A percentile compares a stretch with the other conserved stretches of the same genome.
These are phyloP conservation scores for Myripristis murdjan DNA, from an alignment of 2,797 vertebrate species.

Conservation along the genomic window DNA sequence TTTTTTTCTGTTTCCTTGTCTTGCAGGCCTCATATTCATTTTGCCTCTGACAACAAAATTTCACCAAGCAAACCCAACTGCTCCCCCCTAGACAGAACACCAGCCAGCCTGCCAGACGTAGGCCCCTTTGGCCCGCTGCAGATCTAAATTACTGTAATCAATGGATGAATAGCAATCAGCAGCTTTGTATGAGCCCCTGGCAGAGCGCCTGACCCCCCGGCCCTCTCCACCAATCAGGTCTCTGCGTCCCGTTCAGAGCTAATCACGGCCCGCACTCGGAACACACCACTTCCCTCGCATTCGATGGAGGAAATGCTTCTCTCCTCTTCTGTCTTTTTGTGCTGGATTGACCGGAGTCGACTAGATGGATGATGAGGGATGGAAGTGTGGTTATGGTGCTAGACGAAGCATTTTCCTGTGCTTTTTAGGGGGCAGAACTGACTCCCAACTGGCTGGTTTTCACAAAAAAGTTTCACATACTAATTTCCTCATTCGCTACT, in stretches of 20 bases:
- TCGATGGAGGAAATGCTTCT: constrained; percentile 68
- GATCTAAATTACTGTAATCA: constrained; percentile 85
- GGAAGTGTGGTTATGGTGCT: constrained; percentile 6
- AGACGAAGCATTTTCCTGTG: constrained; percentile 55
- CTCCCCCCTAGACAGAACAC: constrained; percentile 26
- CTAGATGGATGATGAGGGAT: constrained; percentile 50
- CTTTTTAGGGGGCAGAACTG: constrained; percentile 29
- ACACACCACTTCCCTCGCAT: constrained; percentile 66
- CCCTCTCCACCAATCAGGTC: constrained; percentile 75
- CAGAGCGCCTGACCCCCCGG: constrained; percentile 71
- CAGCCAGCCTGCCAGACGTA: constrained; percentile 58
- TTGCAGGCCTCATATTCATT: constrained; percentile 40
- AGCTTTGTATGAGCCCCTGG: constrained; percentile 75
- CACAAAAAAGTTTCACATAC: constrained; percentile 35
- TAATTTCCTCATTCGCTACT: constrained; percentile 19
- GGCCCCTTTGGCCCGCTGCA: constrained; percentile 67
- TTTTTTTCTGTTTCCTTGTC: constrained; percentile 17
- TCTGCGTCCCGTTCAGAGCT: constrained; percentile 70
- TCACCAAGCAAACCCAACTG: constrained; percentile 9
- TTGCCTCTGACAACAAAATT: constrained; percentile 30
- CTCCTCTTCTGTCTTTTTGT: constrained; percentile 60
- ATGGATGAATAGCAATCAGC: constrained; percentile 86
- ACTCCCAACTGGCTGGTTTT: constrained; percentile 38
- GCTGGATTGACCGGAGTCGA: constrained; percentile 53
- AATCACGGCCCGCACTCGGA: constrained; percentile 67